phyloP scores from a whole-genome alignment of 2,888 invertebrate genomes.

The Noctua pronuba region DNA sequence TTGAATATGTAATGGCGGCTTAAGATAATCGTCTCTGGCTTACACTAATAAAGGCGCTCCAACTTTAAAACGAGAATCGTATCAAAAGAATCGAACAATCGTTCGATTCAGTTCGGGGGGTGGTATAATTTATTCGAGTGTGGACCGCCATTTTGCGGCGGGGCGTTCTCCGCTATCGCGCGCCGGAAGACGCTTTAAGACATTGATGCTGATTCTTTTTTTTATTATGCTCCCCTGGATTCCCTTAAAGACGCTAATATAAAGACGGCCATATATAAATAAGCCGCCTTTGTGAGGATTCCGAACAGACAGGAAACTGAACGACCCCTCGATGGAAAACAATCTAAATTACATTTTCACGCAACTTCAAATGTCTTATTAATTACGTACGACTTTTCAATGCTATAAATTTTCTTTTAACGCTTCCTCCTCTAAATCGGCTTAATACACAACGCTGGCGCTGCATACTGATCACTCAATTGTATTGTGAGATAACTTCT shows the following conservation, averaged over 20 bases:
- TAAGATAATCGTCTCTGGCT: constrained; percentile 90
- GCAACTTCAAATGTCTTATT: constrained; percentile 91
- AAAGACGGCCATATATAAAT: constrained; percentile 90
- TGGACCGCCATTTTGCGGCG: constrained; percentile 90
- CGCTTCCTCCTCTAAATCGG: constrained; percentile 85
- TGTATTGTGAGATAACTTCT: constrained; percentile 75
- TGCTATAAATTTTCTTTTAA: constrained; percentile 90
- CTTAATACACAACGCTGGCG: constrained; percentile 86
- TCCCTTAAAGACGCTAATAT: constrained; percentile 90
- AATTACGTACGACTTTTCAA: constrained; percentile 90
- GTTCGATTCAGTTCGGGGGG: constrained; percentile 87
- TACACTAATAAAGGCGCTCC: constrained; percentile 89
- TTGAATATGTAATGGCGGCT: constrained; percentile 90
- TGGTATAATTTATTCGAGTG: constrained; percentile 90
- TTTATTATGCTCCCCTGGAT: constrained; percentile 89
- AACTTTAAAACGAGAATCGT: constrained; percentile 87
- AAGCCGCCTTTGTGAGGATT: constrained; percentile 87
- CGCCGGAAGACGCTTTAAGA: constrained; percentile 89
- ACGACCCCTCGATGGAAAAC: constrained; percentile 87
- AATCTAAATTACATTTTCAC: constrained; percentile 91
- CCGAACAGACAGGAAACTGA: constrained; percentile 82
- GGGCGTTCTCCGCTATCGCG: constrained; percentile 84
- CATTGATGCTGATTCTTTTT: constrained; percentile 90
- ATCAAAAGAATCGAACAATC: constrained; percentile 90
- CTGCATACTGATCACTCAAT: constrained; percentile 86